Evolutionary conservation across 1,140 invertebrate genomes (phyloP), one percentile per base, ranked within the genome.

Genomic region (Drosophila tristis): DNA sequence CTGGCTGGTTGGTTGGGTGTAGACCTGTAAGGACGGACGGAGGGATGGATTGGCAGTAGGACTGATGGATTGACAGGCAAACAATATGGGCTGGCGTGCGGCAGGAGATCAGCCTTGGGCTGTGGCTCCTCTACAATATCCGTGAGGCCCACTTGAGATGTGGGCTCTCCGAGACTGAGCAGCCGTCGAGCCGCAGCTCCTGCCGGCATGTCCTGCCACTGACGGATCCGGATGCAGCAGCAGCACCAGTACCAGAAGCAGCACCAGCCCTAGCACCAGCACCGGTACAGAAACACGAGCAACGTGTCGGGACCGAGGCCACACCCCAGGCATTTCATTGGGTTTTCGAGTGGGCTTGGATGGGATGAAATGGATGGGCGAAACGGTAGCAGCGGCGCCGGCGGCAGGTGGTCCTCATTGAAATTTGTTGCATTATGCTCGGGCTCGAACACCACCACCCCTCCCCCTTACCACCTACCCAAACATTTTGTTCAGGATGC

Each of bases 371-470:
- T 20, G 20, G 31, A 29, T 11, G 51, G 56, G 35, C 35, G 11
- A 39, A 39, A 39, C 35, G 29, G 55, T 20, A 49, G 55, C 20
- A 39, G 7, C 15, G 25, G 29, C 23, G 49, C 11, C 59, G 75
- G 57, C 60, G 75, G 78, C 72, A 64, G 78, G 65, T 72, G 73
- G 79, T 65, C 68, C 81, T 74, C 84, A 87, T 85, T 87, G 80
- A 85, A 85, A 85, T 86, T 85, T 86, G 80, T 85, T 86, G 64
- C 80, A 85, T 86, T 85, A 85, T 85, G 60, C 77, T 85, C 51
- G 60, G 29, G 29, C 42, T 25, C 23, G 23, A 4, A 20, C 20
- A 20, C 20, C 23, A 3, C 23, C 3, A 25, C 53, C 47, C 11
- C 2, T 1, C 11, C 50, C 26, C 7, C 2, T 1, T 1, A 4